Conservation (phyloP, 2,113 vertebrate species). For the Acanthisitta chloris region DNA sequence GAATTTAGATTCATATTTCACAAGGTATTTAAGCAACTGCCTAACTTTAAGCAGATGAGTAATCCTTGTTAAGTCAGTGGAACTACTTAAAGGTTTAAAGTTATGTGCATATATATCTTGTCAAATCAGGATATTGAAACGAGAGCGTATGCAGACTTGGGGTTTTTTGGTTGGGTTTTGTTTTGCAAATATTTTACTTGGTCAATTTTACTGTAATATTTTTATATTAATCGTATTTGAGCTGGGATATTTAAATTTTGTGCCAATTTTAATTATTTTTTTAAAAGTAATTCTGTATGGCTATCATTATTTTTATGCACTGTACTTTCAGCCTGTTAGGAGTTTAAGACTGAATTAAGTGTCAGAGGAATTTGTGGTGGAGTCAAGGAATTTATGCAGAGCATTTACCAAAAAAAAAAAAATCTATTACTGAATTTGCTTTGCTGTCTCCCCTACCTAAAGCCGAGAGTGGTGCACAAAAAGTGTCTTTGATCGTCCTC, state of each 20-base stretch:
- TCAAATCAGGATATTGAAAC: background rate
- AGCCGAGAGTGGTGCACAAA: background rate
- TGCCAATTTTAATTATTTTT: background rate
- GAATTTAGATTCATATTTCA: conserved; percentile 20
- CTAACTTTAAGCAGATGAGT: conserved; percentile 24
- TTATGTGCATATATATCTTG: conserved; percentile 2
- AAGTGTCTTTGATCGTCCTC: background rate
- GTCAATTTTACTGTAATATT: background rate
- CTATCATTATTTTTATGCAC: background rate
- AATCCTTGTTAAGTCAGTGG: conserved; percentile 38
- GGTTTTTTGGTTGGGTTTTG: background rate
- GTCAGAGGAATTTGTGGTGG: background rate
- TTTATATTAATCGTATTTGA: background rate
- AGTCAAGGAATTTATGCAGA: background rate
- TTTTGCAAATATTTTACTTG: conserved; percentile 2
- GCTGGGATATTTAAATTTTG: background rate
- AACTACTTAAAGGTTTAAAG: conserved; percentile 22
- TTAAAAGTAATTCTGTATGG: background rate
- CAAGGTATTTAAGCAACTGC: background rate
- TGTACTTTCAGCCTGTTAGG: background rate
- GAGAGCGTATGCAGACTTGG: background rate
- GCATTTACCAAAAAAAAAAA: background rate
- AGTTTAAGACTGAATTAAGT: conserved; percentile 15
- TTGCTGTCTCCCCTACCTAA: background rate
- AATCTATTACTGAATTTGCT: background rate